phyloP scores from a whole-genome alignment of 2,113 vertebrate species.

The Sarotherodon lohbergeri region DNA sequence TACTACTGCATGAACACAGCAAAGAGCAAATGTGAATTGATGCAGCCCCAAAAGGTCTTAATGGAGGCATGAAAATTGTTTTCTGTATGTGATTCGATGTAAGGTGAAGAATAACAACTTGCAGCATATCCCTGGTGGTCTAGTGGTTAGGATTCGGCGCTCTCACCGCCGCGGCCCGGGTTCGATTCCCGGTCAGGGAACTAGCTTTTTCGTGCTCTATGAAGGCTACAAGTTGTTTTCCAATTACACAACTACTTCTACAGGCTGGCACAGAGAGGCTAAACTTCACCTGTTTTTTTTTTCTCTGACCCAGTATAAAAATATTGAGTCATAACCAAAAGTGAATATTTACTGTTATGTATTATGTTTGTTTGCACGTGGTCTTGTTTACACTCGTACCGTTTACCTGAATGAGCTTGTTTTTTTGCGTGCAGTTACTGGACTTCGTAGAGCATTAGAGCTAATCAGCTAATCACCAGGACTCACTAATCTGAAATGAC shows the following conservation, averaged over 20 bases:
- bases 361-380: not conserved
- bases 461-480: slow-evolving; percentile 16
- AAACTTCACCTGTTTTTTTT: no score
- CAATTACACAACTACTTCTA: not conserved
- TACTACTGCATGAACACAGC: not conserved
- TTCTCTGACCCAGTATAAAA: not conserved
- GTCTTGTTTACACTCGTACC: not conserved
- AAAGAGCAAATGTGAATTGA: not conserved
- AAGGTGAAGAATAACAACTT: fast-evolving
- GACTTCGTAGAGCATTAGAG: not conserved
- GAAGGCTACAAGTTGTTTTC: not conserved
- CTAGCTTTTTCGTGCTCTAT: not conserved
- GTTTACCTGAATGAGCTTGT: not conserved
- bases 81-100: not conserved
- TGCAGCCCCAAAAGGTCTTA: not conserved
- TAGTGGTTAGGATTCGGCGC: slow-evolving; percentile 60
- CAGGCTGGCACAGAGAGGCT: not conserved
- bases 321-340: not conserved
- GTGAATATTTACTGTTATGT: not conserved
- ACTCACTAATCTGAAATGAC: slow-evolving; percentile 19
- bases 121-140: not conserved
- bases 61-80: not conserved
- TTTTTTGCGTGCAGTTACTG: not conserved
- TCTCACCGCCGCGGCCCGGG: slow-evolving; percentile 52
- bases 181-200: slow-evolving; percentile 59